These are phyloP conservation scores for Heliconius ismenius DNA, from an alignment of 2,888 invertebrate species.

Conservation along the genomic window DNA sequence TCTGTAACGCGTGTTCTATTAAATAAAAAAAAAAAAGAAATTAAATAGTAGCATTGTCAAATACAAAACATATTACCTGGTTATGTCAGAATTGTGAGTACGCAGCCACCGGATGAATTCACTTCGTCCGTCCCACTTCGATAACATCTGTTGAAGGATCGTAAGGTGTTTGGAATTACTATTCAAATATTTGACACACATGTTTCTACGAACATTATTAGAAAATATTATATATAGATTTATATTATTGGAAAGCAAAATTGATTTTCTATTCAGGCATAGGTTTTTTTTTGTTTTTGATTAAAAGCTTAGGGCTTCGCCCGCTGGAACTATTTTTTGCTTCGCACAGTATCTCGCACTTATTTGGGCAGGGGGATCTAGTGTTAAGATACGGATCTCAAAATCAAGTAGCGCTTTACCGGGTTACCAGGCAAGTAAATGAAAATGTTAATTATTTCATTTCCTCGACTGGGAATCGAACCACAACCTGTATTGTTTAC, in stretches of 20 bases:
- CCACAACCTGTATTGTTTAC: background rate
- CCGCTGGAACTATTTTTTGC: too few species aligned
- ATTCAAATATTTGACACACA: conserved; percentile 46
- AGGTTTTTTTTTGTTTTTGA: background rate
- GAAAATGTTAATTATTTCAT: background rate
- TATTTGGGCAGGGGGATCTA: background rate
- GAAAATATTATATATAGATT: background rate
- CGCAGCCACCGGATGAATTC: conserved; percentile 57
- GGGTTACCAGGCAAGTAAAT: background rate
- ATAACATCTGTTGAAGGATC: conserved; percentile 71
- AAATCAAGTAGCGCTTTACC: too few species aligned
- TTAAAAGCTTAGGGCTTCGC: background rate
- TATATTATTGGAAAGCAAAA: conserved; percentile 1
- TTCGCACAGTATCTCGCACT: too few species aligned
- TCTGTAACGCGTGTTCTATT: background rate
- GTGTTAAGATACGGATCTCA: background rate
- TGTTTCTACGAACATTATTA: conserved; percentile 22
- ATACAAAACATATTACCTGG: conserved; percentile 24
- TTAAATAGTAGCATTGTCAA: background rate
- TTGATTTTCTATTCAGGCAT: background rate
- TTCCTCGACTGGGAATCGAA: background rate
- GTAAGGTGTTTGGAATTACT: conserved; percentile 67
- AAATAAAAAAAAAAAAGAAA: background rate
- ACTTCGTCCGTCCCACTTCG: conserved; percentile 55
- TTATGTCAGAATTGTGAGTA: conserved; percentile 41